Evolutionary conservation across 2,797 vertebrate genomes (phyloP), one percentile per base, ranked within the genome.

Genomic region (Onychomys arenicola): DNA sequence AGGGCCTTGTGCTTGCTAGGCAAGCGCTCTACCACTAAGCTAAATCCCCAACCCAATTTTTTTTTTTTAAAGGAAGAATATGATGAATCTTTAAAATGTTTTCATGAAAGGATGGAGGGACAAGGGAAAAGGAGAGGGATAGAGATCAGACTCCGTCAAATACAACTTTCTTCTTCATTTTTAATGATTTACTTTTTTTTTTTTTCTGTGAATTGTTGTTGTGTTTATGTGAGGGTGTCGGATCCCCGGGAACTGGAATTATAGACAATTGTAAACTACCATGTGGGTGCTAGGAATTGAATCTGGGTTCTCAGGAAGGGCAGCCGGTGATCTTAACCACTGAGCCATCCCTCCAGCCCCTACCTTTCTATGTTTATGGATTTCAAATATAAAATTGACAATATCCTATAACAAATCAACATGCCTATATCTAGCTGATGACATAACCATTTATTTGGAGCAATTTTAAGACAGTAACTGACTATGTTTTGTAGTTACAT

Each of bases 281-380:
- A n/a, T 80, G 34, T 25, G 21, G 21, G 21, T 81, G 21, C 34
- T 81, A 55, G 52, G 78, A 57, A 57, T 25, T 59, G 55, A 82
- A 29, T 13, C n/a, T 40, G 25, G 78, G 52, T 81, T 3, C 21
- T 37, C n/a, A 57, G 25, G 78, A 81, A 81, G 78, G 29, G 23
- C 34, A 59, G 52, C 0, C 21, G 40, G n/a, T 82, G 23, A 13
- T 82, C n/a, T 59, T 82, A 40, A 59, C n/a, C n/a, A 82, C 80
- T 27, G n/a, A 29, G 55, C n/a, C n/a, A 82, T 10, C 78, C 57
- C 52, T 7, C 43, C n/a, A 61, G n/a, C 8, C n/a, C n/a, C 55
- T n/a, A 92, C 2, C 19, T 63, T 96, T 27, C 29, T 96, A 77
- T 71, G 82, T 91, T 94, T 82, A 94, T 12, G 89, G 49, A 86